Base-by-base conservation (phyloP, 2,113 vertebrate species). In the Xenopus laevis region DNA sequence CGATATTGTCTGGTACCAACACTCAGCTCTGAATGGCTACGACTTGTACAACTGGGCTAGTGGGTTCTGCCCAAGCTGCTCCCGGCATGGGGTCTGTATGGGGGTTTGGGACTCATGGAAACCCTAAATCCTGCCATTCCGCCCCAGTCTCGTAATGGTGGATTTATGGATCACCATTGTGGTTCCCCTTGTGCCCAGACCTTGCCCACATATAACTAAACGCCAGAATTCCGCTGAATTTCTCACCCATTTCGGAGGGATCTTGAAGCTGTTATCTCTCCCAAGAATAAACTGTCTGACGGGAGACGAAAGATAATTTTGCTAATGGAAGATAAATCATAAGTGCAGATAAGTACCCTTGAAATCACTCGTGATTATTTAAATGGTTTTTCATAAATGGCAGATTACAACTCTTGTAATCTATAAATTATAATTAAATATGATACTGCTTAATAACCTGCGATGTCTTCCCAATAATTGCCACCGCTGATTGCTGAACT, bases 361-460 rank as follows among this genome's bases (percentile, higher is more conserved):
- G 57, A 76, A 69, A 76, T 74, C 45, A 74, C 63, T n/a, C 44
- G 13, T 70, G 74, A 76, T 76, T 68, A 70, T 64, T 46, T 46
- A 50, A 64, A 64, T 64, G 59, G 59, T 57, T 65, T 13, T 55
- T 18, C 11, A 47, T 70, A 68, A 64, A 57, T 57, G 74, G 58
- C 57, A 70, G 46, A 76, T 68, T 76, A 63, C 59, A 69, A 63
- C 40, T 62, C 65, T 33, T 40, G 66, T 69, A 76, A 76, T 63
- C 45, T 63, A 69, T 62, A 69, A 76, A 76, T 76, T 76, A 55
- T 50, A 68, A 76, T 76, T 76, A 76, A 55, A 63, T 55, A 23
- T 45, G 58, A 63, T 53, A 44, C 15, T 27, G 23, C 33, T 16
- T 69, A 76, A 76, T 76, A 68, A 50, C n/a, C 53, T 23, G 58